Evolutionary conservation across 2,888 invertebrate species (phyloP).

Genomic region (Villa cingulata): DNA sequence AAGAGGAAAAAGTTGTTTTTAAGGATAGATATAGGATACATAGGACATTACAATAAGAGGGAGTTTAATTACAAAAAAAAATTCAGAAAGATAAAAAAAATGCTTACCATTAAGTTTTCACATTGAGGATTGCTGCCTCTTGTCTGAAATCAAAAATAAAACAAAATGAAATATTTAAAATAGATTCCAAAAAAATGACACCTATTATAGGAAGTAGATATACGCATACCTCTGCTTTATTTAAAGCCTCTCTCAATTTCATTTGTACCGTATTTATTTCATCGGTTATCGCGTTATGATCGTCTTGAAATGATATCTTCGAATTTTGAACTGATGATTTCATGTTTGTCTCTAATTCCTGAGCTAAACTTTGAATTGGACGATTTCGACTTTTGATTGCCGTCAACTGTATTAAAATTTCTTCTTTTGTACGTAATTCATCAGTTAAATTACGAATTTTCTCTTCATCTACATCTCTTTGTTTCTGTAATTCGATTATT

Average conservation of each 20-base stretch:
- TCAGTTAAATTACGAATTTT: constrained; percentile 44
- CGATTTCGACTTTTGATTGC: constrained; percentile 20
- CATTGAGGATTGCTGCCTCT: no score
- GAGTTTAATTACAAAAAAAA: no score
- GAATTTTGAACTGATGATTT: no score
- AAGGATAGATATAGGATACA: no score
- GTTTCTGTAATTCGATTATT: constrained; percentile 42
- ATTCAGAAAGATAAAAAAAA: no score
- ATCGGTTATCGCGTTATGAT: constrained; percentile 1
- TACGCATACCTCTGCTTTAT: constrained; percentile 10
- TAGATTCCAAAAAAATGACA: neutral
- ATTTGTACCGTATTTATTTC: constrained; percentile 7
- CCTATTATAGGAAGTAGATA: no score
- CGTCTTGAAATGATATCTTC: constrained; percentile 19
- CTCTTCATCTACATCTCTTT: constrained; percentile 42
- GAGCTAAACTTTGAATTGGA: constrained; percentile 25
- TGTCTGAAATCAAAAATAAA: neutral
- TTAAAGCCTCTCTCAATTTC: constrained; percentile 8
- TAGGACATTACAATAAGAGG: no score
- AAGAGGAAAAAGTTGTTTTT: no score
- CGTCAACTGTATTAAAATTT: constrained; percentile 22
- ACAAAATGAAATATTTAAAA: neutral
- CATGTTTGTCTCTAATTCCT: constrained; percentile 28
- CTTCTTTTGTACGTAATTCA: constrained; percentile 38
- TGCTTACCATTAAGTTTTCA: no score